A percentile compares a stretch with the other conserved stretches of the same genome.
These are phyloP conservation scores for Poeciliopsis gracilis DNA, from an alignment of 2,797 vertebrate genomes.

Conservation along the genomic window DNA sequence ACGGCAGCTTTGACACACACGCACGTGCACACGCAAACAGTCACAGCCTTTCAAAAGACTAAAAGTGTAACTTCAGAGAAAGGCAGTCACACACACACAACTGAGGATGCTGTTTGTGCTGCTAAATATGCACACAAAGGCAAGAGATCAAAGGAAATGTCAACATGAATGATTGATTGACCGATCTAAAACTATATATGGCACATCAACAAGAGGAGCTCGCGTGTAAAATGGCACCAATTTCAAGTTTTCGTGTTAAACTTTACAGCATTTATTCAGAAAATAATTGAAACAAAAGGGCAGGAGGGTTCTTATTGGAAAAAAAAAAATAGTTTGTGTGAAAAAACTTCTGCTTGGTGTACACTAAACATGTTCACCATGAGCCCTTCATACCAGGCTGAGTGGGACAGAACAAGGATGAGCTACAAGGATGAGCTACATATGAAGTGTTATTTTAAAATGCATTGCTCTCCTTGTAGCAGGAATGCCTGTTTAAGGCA, in stretches of 20 bases:
- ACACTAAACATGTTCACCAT: not conserved
- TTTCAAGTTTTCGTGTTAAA: not conserved
- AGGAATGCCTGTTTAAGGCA: not conserved
- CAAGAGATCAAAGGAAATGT: conserved; percentile 68
- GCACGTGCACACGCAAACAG: not conserved
- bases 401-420: not conserved
- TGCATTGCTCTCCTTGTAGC: not conserved
- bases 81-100: not conserved
- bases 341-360: not conserved
- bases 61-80: conserved; percentile 5
- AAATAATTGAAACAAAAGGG: not conserved
- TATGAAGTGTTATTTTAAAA: not conserved
- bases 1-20: not conserved
- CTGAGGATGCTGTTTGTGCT: conserved; percentile 1
- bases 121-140: conserved; percentile 24
- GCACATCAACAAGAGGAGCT: conserved; percentile 11
- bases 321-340: not conserved
- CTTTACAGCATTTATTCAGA: not conserved
- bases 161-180: conserved; percentile 74
- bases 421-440: not conserved
- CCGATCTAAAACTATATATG: conserved; percentile 42
- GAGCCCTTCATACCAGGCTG: not conserved
- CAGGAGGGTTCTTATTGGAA: not conserved
- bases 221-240: not conserved
- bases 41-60: conserved; percentile 2